phyloP scores from a whole-genome alignment of 2,888 invertebrate genomes.

The Scaptomyza parva region DNA sequence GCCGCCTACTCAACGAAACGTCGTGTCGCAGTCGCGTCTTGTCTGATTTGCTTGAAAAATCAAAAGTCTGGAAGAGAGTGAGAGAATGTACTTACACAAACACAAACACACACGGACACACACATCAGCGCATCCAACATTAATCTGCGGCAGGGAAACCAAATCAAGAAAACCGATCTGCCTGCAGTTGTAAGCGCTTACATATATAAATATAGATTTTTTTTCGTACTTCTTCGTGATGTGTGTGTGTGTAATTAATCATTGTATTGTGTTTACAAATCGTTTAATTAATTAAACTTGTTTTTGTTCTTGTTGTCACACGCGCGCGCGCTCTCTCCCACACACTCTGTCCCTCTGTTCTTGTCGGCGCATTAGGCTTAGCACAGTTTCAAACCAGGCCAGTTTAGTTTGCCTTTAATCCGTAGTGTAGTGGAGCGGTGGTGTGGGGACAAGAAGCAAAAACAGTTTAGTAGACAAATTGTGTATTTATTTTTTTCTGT shows the following conservation, averaged over 20 bases:
- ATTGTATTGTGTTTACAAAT: constrained; percentile 71
- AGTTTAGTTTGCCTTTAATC: constrained; percentile 17
- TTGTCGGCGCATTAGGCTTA: constrained; percentile 32
- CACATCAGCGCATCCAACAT: constrained; percentile 29
- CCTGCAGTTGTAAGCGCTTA: constrained; percentile 6
- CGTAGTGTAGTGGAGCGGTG: neutral
- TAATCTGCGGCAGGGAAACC: constrained; percentile 27
- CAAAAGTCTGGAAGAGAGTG: constrained; percentile 32
- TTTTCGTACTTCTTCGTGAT: neutral
- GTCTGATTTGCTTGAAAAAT: constrained; percentile 45
- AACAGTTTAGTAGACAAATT: constrained; percentile 38
- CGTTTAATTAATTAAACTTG: constrained; percentile 62
- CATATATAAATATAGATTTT: neutral
- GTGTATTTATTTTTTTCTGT: constrained; percentile 3
- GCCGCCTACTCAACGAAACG: constrained; percentile 61
- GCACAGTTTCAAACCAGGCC: constrained; percentile 34
- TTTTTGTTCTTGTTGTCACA: constrained; percentile 7
- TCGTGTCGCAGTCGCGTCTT: constrained; percentile 28
- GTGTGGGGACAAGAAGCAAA: neutral
- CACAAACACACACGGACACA: constrained; percentile 12
- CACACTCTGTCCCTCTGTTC: neutral
- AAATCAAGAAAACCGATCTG: constrained; percentile 37
- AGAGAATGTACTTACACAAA: constrained; percentile 25
- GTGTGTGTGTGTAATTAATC: constrained; percentile 56
- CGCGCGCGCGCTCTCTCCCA: neutral